phyloP scores from a whole-genome alignment of 2,888 invertebrate species.

The Hyposoter dolosus region DNA sequence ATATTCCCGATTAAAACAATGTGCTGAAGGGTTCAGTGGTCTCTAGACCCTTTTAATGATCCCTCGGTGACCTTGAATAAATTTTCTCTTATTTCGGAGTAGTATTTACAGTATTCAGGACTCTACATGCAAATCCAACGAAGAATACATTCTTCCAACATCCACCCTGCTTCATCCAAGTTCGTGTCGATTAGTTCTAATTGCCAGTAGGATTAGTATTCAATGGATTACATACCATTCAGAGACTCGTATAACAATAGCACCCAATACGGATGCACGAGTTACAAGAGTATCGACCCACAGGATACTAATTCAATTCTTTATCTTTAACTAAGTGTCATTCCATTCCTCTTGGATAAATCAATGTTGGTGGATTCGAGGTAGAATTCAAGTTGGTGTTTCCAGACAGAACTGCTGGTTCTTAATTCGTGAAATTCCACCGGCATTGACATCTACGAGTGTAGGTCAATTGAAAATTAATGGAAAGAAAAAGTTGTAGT shows the following conservation, averaged over 20 bases:
- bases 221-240: background rate
- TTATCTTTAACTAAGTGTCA: background rate
- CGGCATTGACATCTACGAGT: background rate
- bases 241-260: background rate
- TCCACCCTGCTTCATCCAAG: background rate
- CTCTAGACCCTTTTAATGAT: background rate
- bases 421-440: background rate
- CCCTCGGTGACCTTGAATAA: background rate
- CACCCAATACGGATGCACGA: background rate
- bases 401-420: background rate
- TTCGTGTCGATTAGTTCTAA: slow-evolving; percentile 7
- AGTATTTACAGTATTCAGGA: background rate
- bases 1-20: background rate
- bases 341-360: background rate
- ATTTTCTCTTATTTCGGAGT: background rate
- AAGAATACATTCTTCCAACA: background rate
- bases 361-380: background rate
- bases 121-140: background rate
- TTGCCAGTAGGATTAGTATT: slow-evolving; percentile 18
- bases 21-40: background rate
- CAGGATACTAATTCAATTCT: background rate
- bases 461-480: background rate
- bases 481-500: background rate
- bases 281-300: background rate
- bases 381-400: background rate